A percentile compares a stretch with the other conserved stretches of the same genome.
Conservation (phyloP, 2,113 vertebrate genomes). For the Galbula dea region DNA sequence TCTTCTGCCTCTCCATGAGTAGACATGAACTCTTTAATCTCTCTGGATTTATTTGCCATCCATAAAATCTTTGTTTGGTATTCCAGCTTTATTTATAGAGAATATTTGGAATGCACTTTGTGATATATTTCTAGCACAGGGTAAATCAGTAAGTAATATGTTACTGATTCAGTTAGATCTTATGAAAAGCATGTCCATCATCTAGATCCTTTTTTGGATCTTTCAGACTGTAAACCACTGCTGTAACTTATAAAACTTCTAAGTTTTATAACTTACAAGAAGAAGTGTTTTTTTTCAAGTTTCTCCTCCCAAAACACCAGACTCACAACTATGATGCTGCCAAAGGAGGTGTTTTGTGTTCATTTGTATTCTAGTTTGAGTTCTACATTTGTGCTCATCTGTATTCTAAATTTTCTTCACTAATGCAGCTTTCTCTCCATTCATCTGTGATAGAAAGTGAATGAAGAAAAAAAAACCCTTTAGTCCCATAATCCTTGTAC, state of each 20-base stretch:
- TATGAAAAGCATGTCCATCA: not conserved
- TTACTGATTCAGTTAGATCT: not conserved
- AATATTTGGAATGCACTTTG: not conserved
- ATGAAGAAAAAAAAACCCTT: not conserved
- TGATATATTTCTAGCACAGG: not conserved
- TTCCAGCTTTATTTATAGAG: not conserved
- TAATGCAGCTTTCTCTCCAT: not conserved
- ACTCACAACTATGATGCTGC: not conserved
- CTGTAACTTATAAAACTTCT: not conserved
- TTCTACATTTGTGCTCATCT: not conserved
- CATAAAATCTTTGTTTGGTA: not conserved
- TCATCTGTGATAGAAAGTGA: not conserved
- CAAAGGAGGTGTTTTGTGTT: not conserved
- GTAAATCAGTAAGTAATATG: not conserved
- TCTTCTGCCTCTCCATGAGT: not conserved
- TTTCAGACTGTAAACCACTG: not conserved
- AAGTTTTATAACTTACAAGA: not conserved
- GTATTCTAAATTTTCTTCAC: not conserved
- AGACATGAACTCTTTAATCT: not conserved
- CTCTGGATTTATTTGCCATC: not conserved
- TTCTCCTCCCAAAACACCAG: not conserved
- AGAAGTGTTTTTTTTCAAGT: not conserved
- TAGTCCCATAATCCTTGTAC: not conserved
- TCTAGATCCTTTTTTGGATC: not conserved
- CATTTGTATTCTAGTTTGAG: not conserved